Conservation (phyloP, 2,888 invertebrate genomes). For the Mellilla xanthometata region DNA sequence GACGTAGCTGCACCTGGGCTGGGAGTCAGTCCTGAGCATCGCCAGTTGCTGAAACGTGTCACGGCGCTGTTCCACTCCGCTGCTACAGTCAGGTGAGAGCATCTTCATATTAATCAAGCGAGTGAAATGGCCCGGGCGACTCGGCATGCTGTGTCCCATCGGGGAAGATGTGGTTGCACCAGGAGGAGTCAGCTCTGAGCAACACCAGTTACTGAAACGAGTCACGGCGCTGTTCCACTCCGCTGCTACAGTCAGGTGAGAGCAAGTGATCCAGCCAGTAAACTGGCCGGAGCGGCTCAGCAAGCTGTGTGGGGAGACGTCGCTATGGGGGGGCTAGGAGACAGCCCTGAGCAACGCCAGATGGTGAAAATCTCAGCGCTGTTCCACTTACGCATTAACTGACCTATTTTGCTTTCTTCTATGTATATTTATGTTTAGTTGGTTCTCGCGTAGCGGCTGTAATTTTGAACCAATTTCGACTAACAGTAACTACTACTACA, state of each 20-base stretch:
- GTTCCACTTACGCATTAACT: too few relatives aligned
- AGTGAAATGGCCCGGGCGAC: slow-evolving; percentile 83
- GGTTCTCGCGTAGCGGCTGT: too few relatives aligned
- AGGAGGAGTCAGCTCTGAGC: slow-evolving; percentile 86
- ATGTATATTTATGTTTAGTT: too few relatives aligned
- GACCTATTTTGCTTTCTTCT: too few relatives aligned
- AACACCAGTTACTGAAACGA: slow-evolving; percentile 84
- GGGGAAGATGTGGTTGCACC: slow-evolving; percentile 89
- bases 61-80: slow-evolving; percentile 97
- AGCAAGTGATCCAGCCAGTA: slow-evolving; percentile 64
- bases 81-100: slow-evolving; percentile 88
- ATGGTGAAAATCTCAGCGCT: slow-evolving; percentile 90
- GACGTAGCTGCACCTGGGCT: slow-evolving; percentile 89
- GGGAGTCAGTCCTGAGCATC: slow-evolving; percentile 87
- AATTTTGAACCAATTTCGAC: too few relatives aligned
- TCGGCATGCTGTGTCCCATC: slow-evolving; percentile 87
- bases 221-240: slow-evolving; percentile 96
- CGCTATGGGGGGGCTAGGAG: slow-evolving; percentile 86
- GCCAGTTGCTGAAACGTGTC: slow-evolving; percentile 85
- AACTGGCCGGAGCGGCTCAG: slow-evolving; percentile 85
- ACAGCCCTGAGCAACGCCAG: slow-evolving; percentile 84
- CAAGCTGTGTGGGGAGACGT: slow-evolving; percentile 91
- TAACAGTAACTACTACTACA: too few relatives aligned
- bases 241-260: slow-evolving; percentile 92
- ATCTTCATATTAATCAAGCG: too few relatives aligned